Base-by-base conservation (phyloP, 2,113 vertebrate genomes). In the Fulmarus glacialis region DNA sequence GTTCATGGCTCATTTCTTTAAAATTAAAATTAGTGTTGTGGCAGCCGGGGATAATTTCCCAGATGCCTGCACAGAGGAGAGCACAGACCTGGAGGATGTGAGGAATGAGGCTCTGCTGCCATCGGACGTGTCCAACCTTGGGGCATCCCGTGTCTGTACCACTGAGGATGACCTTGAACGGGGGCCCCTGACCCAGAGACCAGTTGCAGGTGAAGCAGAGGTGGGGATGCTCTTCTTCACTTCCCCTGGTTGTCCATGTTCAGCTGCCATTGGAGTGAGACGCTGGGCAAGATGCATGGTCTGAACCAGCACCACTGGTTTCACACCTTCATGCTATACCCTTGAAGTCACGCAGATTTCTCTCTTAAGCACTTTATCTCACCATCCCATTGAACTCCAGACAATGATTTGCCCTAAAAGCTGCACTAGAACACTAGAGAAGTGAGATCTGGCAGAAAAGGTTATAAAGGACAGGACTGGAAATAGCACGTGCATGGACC, bases 1-100 rank as follows among this genome's bases (percentile, higher is more conserved):
- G 89, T 98, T 97, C 98, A 96, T 85, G 96, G 96, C 96, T 98
- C 97, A 96, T 98, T 98, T 98, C 96, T 96, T 98, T 94, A 97
- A 98, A 97, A 98, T 98, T 97, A 96, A 98, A 98, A 97, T 97
- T 88, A 97, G 96, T 96, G 94, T 97, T 97, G 90, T 97, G 95
- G 97, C 82, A 97, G 91, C 82, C 34, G 22, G 92, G 96, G 90
- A 97, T 98, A 87, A 97, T 98, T 98, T 97, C 95, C 92, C 97
- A 97, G 89, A 89, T 89, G 95, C 96, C 95, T 95, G 93, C 91
- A 50, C 43, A 89, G 93, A 95, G 89, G 90, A 97, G 95, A 97
- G 89, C 64, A 59, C 59, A 95, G 96, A 78, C 62, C 71, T 86
- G 68, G 64, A 81, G 66, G 75, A 70, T 87, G 87, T 59, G 84